Conservation (phyloP, 2,797 vertebrate species). For the Lithobates sylvaticus region DNA sequence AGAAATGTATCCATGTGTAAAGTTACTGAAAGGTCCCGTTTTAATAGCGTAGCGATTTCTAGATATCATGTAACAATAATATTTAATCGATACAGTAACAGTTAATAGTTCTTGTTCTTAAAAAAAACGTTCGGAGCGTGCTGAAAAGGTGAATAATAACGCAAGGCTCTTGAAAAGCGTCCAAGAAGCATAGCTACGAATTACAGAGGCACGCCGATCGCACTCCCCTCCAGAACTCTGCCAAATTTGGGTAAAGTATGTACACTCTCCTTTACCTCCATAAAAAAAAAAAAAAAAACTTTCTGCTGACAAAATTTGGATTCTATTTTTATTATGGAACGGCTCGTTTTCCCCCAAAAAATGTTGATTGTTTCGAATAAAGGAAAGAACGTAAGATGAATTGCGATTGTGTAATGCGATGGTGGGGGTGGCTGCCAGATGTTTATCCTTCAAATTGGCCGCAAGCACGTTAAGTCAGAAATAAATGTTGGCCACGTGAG, state of each 20-base stretch:
- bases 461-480: too few relatives aligned
- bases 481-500: too few relatives aligned
- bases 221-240: background rate
- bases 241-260: slow-evolving; percentile 41
- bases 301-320: slow-evolving; percentile 20
- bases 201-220: background rate
- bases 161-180: background rate
- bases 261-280: background rate
- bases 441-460: too few relatives aligned
- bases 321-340: background rate
- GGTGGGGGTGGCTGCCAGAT: too few relatives aligned
- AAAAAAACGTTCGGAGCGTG: background rate
- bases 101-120: background rate
- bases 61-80: too few relatives aligned
- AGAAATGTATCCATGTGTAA: too few relatives aligned
- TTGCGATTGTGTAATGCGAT: too few relatives aligned
- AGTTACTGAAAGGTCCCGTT: too few relatives aligned
- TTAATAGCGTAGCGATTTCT: too few relatives aligned
- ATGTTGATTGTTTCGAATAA: slow-evolving; percentile 38
- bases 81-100: background rate
- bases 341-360: slow-evolving; percentile 2
- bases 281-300: background rate
- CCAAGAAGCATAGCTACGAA: background rate
- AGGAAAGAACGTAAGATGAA: background rate
- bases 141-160: slow-evolving; percentile 38